Conservation (phyloP, 2,888 invertebrate genomes). For the Aricia artaxerxes region DNA sequence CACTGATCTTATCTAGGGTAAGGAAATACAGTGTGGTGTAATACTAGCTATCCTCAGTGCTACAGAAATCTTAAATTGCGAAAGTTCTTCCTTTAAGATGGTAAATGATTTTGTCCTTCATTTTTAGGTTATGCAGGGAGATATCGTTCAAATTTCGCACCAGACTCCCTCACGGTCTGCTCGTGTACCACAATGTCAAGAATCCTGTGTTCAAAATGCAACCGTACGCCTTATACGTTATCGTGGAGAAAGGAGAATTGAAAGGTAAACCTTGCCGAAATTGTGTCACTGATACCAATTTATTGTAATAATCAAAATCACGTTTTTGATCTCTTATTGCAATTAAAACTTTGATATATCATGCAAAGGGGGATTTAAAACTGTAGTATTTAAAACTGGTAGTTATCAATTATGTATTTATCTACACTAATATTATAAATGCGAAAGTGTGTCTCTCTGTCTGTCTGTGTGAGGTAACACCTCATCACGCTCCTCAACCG, state of each 20-base stretch:
- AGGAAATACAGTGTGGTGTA: too few relatives aligned
- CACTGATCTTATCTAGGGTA: too few relatives aligned
- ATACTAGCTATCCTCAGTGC: too few relatives aligned
- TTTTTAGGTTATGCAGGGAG: constrained; percentile 88
- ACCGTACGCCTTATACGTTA: constrained; percentile 94
- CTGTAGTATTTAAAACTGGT: too few relatives aligned
- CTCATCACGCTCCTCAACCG: too few relatives aligned
- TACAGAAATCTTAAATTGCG: too few relatives aligned
- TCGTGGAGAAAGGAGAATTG: constrained; percentile 94
- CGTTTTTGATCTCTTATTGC: background rate
- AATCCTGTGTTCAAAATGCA: constrained; percentile 90
- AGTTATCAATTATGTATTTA: too few relatives aligned
- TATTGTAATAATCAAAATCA: background rate
- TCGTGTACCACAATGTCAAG: constrained; percentile 95
- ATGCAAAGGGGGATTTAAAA: too few relatives aligned
- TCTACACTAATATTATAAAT: too few relatives aligned
- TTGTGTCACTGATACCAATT: background rate
- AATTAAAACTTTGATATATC: background rate
- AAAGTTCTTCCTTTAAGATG: too few relatives aligned
- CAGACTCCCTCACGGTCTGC: constrained; percentile 90
- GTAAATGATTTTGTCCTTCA: background rate
- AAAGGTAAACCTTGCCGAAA: constrained; percentile 73
- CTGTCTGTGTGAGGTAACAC: too few relatives aligned
- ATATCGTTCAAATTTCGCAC: constrained; percentile 95
- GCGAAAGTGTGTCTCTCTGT: too few relatives aligned